A percentile compares a stretch with the other conserved stretches of the same genome.
Conservation (phyloP, 2,797 vertebrate genomes). For the Peromyscus melanophrys region DNA sequence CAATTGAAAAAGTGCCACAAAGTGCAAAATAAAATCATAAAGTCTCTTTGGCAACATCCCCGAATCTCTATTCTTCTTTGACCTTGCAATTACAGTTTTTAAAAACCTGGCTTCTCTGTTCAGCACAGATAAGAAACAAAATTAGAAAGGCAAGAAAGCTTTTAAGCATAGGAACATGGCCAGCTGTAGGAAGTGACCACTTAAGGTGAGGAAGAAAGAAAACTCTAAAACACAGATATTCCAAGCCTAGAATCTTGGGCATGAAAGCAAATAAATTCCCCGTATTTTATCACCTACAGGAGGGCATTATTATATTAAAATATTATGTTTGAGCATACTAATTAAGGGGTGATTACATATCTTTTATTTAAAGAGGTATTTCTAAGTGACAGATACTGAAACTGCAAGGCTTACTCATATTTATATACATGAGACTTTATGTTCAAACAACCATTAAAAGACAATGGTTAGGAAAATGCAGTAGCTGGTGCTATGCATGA, state of each 20-base stretch:
- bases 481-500: constrained; percentile 19
- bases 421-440: constrained; percentile 74
- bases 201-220: constrained; percentile 58
- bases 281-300: constrained; percentile 22
- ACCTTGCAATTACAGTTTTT: not conserved
- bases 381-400: constrained; percentile 57
- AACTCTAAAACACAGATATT: constrained; percentile 62
- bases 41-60: not conserved
- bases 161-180: constrained; percentile 59
- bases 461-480: constrained; percentile 31
- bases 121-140: constrained; percentile 59
- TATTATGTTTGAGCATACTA: constrained; percentile 60
- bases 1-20: not conserved
- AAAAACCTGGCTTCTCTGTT: constrained; percentile 31
- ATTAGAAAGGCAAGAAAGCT: constrained; percentile 61
- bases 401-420: not conserved
- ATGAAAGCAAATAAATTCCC: constrained; percentile 48
- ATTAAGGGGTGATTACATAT: constrained; percentile 61
- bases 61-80: constrained; percentile 56
- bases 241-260: not conserved
- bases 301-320: constrained; percentile 61
- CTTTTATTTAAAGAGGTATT: constrained; percentile 66
- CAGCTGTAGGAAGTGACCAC: constrained; percentile 53
- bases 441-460: constrained; percentile 59
- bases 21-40: constrained; percentile 39